Evolutionary conservation across 1,140 invertebrate genomes (phyloP), one percentile per base, ranked within the genome.

Genomic region (Zaprionus capensis): DNA sequence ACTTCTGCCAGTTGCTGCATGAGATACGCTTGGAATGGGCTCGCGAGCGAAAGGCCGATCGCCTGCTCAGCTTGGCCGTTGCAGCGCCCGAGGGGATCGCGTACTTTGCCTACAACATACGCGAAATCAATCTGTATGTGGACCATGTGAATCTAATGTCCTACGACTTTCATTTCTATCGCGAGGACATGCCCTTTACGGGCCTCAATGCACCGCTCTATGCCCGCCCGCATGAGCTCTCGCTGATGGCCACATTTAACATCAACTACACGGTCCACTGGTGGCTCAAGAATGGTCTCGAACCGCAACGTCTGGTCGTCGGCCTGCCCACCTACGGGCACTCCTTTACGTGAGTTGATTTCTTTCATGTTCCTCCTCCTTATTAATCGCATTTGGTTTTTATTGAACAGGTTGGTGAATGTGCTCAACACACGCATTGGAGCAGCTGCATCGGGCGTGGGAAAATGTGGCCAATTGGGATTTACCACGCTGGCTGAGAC

Each of bases 321-420:
- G 98, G 98, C 0, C 94, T 99, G 75, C 97, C 98, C 34, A 97
- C 97, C 28, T 99, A 98, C 93, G 98, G 97, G 7, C 97, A 97
- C 91, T 95, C 96, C 4, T 98, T 95, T 77, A 95, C 92, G 95
- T 96, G 92, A 93, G 93, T 28, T 11, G 5, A n/a, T 26, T 7
- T 4, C 6, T 46, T 62, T 4, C 3, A 11, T 4, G 31, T 31
- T 12, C 12, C 1, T 24, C 1, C 4, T 5, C 7, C n/a, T 9
- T 7, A 28, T 2, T 5, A 20, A 34, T n/a, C 2, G 7, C 14
- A 59, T 28, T 56, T 5, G 0, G 3, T 62, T 5, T 5, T 51
- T 3, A 46, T 65, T 63, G 34, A 11, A 81, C 80, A 95, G 95
- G 36, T 92, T 98, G 9, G 93, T 95, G 0, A 97, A 97, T 93